Percentiles rank a stretch among this genome's conserved stretches.
Evolutionary conservation across 2,113 vertebrate species (phyloP).

Genomic region (Brevimyrus niger): DNA sequence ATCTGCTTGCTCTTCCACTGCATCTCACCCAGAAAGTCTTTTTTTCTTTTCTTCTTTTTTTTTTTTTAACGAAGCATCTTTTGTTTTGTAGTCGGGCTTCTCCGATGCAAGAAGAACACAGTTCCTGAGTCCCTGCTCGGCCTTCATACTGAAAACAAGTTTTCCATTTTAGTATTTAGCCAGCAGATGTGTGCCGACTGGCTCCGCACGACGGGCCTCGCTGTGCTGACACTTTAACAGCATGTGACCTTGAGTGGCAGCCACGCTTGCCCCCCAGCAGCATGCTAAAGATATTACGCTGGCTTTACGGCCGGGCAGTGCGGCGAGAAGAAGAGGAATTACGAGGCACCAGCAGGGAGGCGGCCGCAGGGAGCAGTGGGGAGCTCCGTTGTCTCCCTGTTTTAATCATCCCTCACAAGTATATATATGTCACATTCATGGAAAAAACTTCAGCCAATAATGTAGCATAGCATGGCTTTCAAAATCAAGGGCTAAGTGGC

Average conservation of each 20-base stretch:
- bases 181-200: background rate
- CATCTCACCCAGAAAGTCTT: background rate
- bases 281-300: slow-evolving; percentile 10
- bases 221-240: background rate
- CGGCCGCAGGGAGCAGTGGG: background rate
- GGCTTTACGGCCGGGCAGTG: background rate
- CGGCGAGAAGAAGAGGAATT: background rate
- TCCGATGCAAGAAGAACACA: background rate
- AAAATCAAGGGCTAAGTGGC: background rate
- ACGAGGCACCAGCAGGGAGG: background rate
- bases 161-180: background rate
- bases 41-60: too few relatives aligned
- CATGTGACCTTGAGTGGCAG: slow-evolving; percentile 1
- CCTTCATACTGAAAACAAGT: background rate
- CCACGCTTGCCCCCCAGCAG: background rate
- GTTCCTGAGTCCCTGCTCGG: background rate
- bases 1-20: background rate
- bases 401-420: slow-evolving; percentile 8
- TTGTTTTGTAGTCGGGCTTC: background rate
- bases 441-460: background rate
- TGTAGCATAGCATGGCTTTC: background rate
- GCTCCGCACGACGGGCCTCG: background rate
- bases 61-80: background rate
- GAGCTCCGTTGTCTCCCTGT: background rate
- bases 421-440: background rate